Conservation (phyloP, 2,797 vertebrate species). For the Protonibea diacanthus region DNA sequence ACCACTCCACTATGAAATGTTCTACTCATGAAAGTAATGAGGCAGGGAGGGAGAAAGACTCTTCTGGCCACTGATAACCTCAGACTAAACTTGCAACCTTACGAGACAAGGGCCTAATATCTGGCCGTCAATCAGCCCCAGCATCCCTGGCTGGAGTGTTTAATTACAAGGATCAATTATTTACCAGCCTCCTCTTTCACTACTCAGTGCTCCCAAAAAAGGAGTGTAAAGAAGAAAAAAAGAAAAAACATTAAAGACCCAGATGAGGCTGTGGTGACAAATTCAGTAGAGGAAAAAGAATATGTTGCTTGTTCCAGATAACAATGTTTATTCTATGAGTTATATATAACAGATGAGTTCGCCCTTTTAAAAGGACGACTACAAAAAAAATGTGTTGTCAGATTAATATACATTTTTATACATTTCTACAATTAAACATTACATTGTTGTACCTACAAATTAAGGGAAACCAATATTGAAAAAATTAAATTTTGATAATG, state of each 20-base stretch:
- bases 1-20: conserved; percentile 84
- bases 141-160: conserved; percentile 88
- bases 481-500: no score
- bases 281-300: conserved; percentile 42
- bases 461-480: no score
- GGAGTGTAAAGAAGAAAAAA: conserved; percentile 73
- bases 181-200: conserved; percentile 89
- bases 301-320: conserved; percentile 8
- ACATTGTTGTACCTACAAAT: not conserved
- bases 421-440: not conserved
- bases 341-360: not conserved
- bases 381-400: not conserved
- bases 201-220: conserved; percentile 83
- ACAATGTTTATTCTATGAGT: conserved; percentile 20
- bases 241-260: conserved; percentile 58
- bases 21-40: conserved; percentile 90
- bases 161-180: conserved; percentile 91
- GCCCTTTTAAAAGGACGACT: conserved; percentile 7
- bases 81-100: conserved; percentile 89
- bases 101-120: conserved; percentile 89
- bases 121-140: conserved; percentile 88
- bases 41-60: conserved; percentile 84
- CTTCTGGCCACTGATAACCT: conserved; percentile 88
- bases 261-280: conserved; percentile 50
- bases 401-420: not conserved